Evolutionary conservation across 2,888 invertebrate genomes (phyloP), one percentile per base, ranked within the genome.

Genomic region (Sussaba pulchella): DNA sequence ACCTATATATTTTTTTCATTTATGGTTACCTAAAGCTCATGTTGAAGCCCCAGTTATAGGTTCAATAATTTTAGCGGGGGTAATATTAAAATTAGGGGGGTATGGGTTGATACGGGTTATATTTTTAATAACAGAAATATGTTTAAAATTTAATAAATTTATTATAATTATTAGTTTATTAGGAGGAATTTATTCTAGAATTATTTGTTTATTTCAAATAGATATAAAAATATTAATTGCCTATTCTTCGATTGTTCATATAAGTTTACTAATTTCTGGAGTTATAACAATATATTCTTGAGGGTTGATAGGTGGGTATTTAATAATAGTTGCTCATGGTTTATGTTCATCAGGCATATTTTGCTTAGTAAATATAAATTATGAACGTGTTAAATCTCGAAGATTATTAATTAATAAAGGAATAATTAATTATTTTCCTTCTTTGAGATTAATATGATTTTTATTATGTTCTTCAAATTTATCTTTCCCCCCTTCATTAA

Each of bases 161-260:
- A 93, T 94, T 89, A 88, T 94, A 89, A 89, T 91, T 84, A 92
- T 94, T 92, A 93, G 94, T 54, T 93, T 95, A 92, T 77, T 94
- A 4, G 95, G 95, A 0, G 94, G 94, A 0, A 88, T 95, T 86
- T 93, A 94, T 90, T 93, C 95, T 84, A 94, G 95, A 31, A 92
- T 96, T 87, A 93, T 95, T 85, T 95, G 95, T 94, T 93, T 96
- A 90, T 94, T 94, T 83, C 95, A 96, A 90, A 92, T 93, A 70
- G 96, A 96, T 94, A 93, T 96, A 91, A 96, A 96, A 87, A 93
- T 94, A 83, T 94, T 96, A 93, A 95, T 96, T 94, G 96, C 96
- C 90, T 96, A 96, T 93, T 96, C 95, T 84, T 96, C 96, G 43
- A 94, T 96, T 0, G 94, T 94, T 85, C 96, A 96, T 93, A 96